Evolutionary conservation across 2,113 vertebrate genomes (phyloP).

Genomic region (Geococcyx californianus): DNA sequence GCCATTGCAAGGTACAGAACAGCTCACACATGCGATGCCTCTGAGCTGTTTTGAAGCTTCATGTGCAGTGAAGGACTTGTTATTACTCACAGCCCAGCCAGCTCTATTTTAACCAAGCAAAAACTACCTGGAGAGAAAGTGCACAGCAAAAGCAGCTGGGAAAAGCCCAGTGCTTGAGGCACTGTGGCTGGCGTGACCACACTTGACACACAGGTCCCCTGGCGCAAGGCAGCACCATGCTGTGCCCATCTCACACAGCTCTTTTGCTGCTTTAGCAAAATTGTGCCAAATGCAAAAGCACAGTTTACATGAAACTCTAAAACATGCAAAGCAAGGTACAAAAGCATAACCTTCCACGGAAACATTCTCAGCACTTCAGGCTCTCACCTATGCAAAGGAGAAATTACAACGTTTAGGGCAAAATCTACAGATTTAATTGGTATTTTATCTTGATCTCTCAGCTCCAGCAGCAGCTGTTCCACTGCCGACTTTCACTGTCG

Average conservation of each 20-base stretch:
- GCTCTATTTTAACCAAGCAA: not conserved
- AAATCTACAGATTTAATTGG: not conserved
- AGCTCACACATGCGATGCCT: not conserved
- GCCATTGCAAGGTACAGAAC: not conserved
- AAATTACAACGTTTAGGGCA: accelerated
- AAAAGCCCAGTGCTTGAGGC: not conserved
- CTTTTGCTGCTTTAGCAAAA: not conserved
- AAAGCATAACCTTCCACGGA: not conserved
- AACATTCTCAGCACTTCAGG: not conserved
- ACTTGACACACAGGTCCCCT: not conserved
- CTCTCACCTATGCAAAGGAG: not conserved
- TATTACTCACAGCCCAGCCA: not conserved
- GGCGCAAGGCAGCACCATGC: not conserved
- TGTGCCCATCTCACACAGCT: not conserved
- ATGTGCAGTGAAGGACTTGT: not conserved
- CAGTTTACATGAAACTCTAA: not conserved
- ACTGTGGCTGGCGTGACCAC: not conserved
- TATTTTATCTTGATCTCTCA: not conserved
- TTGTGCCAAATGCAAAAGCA: not conserved
- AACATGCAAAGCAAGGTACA: not conserved
- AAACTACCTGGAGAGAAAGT: not conserved
- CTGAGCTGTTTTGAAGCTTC: not conserved
- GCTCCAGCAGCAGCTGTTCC: not conserved
- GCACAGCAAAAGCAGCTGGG: not conserved
- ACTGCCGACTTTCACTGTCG: not conserved